Percentiles rank a stretch among this genome's conserved stretches.
Evolutionary conservation across 2,113 vertebrate genomes (phyloP).

Genomic region (Halichoerus grypus): DNA sequence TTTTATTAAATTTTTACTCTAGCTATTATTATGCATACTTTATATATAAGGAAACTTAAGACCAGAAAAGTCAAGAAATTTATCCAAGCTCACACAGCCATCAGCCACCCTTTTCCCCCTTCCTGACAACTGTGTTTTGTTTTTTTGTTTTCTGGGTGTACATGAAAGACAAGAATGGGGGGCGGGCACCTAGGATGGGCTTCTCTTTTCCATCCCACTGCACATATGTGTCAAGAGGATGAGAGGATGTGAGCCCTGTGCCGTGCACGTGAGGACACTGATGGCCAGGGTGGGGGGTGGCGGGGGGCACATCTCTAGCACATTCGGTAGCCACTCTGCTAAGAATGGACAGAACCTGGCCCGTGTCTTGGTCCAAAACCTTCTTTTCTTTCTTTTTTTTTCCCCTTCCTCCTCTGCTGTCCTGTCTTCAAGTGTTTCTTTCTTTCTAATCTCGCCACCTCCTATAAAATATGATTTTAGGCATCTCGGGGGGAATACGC

Average conservation of each 20-base stretch:
- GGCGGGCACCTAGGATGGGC: rapidly evolving
- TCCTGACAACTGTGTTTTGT: not conserved
- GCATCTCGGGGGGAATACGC: not conserved
- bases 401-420: not conserved
- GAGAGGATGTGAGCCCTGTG: rapidly evolving
- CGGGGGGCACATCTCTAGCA: rapidly evolving
- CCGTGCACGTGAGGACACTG: rapidly evolving
- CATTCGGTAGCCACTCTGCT: not conserved
- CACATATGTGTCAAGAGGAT: rapidly evolving
- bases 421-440: not conserved
- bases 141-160: not conserved
- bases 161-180: not conserved
- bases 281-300: rapidly evolving
- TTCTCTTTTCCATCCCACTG: not conserved
- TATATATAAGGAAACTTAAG: not conserved
- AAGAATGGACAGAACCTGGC: rapidly evolving
- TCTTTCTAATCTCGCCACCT: not conserved
- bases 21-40: not conserved
- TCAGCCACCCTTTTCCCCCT: not conserved
- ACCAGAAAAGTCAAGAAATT: not conserved
- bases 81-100: not conserved
- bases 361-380: rapidly evolving
- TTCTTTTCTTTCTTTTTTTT: not conserved
- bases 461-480: not conserved
- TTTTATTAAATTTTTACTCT: not conserved